Percentiles rank a stretch among this genome's conserved stretches.
phyloP scores from a whole-genome alignment of 37 sponge, comb jelly and placozoan species.

The Corticium candelabrum region DNA sequence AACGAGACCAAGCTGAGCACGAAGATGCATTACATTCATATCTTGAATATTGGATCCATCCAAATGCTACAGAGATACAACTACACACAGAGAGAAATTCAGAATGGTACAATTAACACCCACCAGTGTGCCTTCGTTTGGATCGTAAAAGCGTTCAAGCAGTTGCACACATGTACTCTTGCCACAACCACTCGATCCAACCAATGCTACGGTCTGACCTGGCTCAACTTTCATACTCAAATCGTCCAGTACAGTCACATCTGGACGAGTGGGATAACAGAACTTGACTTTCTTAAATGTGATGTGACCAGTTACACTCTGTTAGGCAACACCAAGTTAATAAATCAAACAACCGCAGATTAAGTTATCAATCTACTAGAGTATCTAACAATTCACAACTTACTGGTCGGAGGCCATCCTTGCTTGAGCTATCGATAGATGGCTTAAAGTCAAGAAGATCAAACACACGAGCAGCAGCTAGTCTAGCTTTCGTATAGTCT shows the following conservation, averaged over 20 bases:
- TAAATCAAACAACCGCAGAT: neutral
- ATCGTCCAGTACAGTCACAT: slow-evolving; percentile 43
- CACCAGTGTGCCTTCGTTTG: slow-evolving; percentile 21
- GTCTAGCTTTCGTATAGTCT: slow-evolving; percentile 64
- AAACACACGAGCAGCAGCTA: slow-evolving; percentile 65
- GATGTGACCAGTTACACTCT: slow-evolving; percentile 45
- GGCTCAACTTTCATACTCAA: slow-evolving; percentile 20
- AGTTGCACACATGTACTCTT: slow-evolving; percentile 90
- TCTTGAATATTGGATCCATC: slow-evolving; percentile 57
- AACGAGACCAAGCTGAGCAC: slow-evolving; percentile 82
- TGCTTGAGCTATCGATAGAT: slow-evolving; percentile 49
- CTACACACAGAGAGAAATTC: neutral
- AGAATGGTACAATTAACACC: neutral
- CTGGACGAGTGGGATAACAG: slow-evolving; percentile 69
- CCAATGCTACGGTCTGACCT: slow-evolving; percentile 29
- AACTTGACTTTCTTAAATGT: slow-evolving; percentile 66
- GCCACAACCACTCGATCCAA: slow-evolving; percentile 54
- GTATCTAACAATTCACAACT: neutral
- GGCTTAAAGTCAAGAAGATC: slow-evolving; percentile 42
- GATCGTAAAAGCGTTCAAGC: slow-evolving; percentile 82
- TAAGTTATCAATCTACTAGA: no score
- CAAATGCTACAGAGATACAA: neutral
- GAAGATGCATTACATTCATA: slow-evolving; percentile 74
- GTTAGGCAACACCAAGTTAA: no score
- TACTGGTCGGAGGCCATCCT: no score